Conservation (phyloP, 35 echinoderm and acorn worm genomes). For the Apostichopus parvimensis region DNA sequence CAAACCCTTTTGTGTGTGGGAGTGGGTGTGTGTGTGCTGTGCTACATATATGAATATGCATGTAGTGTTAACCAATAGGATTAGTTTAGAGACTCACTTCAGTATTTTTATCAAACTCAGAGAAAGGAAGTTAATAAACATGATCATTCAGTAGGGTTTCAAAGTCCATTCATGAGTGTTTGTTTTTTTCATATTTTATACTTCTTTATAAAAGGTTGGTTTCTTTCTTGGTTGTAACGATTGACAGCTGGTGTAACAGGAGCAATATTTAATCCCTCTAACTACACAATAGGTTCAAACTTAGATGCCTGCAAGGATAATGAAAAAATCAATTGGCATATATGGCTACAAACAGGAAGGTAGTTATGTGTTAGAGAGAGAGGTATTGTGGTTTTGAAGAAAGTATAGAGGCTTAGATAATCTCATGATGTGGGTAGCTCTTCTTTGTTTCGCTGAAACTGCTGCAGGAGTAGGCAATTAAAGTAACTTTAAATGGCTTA, state of each 20-base stretch:
- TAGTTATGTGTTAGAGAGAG: neutral
- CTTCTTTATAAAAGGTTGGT: neutral
- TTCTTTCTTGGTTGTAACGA: constrained; percentile 10
- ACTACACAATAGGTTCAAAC: neutral
- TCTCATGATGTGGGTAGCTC: neutral
- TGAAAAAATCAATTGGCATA: neutral
- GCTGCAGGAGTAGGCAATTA: too few species aligned
- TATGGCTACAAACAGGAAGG: neutral
- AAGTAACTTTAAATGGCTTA: neutral
- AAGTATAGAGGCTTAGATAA: neutral
- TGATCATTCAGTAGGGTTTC: constrained; percentile 5
- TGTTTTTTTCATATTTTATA: neutral
- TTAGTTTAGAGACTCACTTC: neutral
- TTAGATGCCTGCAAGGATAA: neutral
- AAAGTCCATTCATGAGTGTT: constrained; percentile 39
- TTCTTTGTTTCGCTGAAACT: neutral
- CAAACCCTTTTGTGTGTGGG: neutral
- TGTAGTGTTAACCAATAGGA: neutral
- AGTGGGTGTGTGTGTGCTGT: neutral
- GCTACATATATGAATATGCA: constrained; percentile 24
- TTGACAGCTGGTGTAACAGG: constrained; percentile 1
- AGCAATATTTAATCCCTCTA: neutral
- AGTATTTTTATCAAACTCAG: neutral
- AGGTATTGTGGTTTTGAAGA: neutral
- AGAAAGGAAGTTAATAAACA: neutral